Evolutionary conservation across 1,140 invertebrate species (phyloP).

Genomic region (Ips nitidus): DNA sequence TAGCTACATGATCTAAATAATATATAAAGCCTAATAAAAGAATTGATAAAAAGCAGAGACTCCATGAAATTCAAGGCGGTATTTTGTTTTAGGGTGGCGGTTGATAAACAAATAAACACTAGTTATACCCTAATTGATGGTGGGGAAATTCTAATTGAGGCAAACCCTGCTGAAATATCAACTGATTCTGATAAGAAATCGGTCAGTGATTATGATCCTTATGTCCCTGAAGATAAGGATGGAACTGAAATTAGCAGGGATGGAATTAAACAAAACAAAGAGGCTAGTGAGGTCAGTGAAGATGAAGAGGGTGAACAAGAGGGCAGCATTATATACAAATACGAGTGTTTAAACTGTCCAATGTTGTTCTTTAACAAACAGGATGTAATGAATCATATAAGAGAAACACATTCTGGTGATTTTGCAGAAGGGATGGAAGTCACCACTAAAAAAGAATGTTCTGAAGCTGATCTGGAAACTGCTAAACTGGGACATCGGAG

Average conservation of each 20-base stretch:
- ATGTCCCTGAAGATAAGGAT: background rate
- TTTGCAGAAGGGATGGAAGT: background rate
- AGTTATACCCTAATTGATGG: background rate
- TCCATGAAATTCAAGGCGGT: background rate
- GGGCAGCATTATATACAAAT: slow-evolving; percentile 29
- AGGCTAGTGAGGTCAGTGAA: slow-evolving; percentile 1
- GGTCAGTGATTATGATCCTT: background rate
- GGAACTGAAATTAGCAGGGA: background rate
- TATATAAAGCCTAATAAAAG: too few relatives aligned
- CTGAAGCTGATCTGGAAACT: background rate
- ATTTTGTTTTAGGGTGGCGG: slow-evolving; percentile 14
- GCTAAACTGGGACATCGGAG: background rate
- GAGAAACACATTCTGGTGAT: slow-evolving; percentile 45
- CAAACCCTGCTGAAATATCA: too few relatives aligned
- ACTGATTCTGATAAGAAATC: too few relatives aligned
- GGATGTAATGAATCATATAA: slow-evolving; percentile 46
- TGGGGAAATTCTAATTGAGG: too few relatives aligned
- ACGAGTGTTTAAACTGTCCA: slow-evolving; percentile 50
- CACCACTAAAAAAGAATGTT: background rate
- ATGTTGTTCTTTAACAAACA: slow-evolving; percentile 44
- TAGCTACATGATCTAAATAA: too few relatives aligned
- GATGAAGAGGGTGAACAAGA: background rate
- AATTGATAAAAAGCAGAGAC: too few relatives aligned
- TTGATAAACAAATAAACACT: background rate
- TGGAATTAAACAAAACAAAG: slow-evolving; percentile 1